A percentile compares a stretch with the other conserved stretches of the same genome.
phyloP scores from a whole-genome alignment of 1,140 invertebrate species.

The Lineus longissimus region DNA sequence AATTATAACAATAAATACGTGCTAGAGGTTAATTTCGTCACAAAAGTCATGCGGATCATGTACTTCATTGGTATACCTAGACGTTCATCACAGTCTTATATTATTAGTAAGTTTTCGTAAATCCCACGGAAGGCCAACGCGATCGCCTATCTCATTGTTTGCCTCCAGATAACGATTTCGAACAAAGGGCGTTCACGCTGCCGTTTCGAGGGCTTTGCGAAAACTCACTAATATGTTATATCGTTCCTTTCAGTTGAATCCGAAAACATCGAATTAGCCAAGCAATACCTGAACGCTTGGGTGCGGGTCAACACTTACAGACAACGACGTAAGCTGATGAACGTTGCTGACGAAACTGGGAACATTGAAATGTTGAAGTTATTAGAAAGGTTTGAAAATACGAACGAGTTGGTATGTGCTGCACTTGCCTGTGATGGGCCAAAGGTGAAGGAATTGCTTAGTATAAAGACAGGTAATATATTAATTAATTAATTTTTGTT shows the following conservation, averaged over 20 bases:
- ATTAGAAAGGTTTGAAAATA: slow-evolving; percentile 21
- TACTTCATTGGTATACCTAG: too few species aligned
- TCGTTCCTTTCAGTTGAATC: slow-evolving; percentile 6
- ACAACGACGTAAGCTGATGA: background rate
- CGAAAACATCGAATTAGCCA: slow-evolving; percentile 16
- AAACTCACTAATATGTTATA: background rate
- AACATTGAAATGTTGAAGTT: slow-evolving; percentile 6
- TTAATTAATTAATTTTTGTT: too few species aligned
- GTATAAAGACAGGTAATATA: slow-evolving; percentile 18
- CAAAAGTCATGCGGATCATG: too few species aligned
- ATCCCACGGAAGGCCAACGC: too few species aligned
- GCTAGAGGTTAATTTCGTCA: too few species aligned
- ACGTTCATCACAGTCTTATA: too few species aligned
- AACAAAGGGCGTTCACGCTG: too few species aligned
- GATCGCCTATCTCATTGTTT: too few species aligned
- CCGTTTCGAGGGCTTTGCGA: too few species aligned
- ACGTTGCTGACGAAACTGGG: slow-evolving; percentile 19
- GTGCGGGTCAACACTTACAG: slow-evolving; percentile 16
- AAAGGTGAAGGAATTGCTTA: slow-evolving; percentile 22
- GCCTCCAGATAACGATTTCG: too few species aligned
- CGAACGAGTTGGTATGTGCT: slow-evolving; percentile 28
- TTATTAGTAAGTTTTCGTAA: too few species aligned
- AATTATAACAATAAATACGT: too few species aligned
- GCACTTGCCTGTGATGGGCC: slow-evolving; percentile 23
- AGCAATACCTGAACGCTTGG: slow-evolving; percentile 20